Conservation (phyloP, 1,140 invertebrate species). For the Solenopsis invicta region DNA sequence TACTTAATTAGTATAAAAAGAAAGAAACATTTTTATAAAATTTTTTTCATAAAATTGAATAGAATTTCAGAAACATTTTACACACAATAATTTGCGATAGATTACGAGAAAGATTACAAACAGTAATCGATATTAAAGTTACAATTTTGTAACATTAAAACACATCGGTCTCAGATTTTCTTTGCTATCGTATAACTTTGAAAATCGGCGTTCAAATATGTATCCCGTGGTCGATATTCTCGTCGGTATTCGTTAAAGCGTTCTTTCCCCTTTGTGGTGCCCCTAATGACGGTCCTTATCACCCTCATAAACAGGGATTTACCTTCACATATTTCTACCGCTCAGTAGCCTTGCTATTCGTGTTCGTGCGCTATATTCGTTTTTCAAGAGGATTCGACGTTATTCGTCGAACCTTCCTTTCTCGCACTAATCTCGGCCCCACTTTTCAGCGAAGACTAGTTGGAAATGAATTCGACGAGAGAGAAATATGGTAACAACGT, state of each 20-base stretch:
- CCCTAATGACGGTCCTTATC: slow-evolving; percentile 76
- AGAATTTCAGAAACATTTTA: not conserved
- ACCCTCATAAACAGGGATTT: slow-evolving; percentile 75
- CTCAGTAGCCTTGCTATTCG: slow-evolving; percentile 57
- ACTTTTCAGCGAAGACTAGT: slow-evolving; percentile 16
- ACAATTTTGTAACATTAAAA: not conserved
- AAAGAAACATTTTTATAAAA: not conserved
- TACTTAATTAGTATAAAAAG: not conserved
- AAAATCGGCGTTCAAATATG: slow-evolving; percentile 39
- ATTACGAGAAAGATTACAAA: not conserved
- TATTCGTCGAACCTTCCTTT: slow-evolving; percentile 57
- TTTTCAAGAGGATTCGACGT: slow-evolving; percentile 59
- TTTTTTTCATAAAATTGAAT: not conserved
- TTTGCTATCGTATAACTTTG: slow-evolving; percentile 8
- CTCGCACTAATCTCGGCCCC: not conserved
- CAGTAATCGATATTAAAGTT: not conserved
- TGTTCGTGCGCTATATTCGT: slow-evolving; percentile 62
- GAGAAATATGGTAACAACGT: not conserved
- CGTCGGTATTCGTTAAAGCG: slow-evolving; percentile 50
- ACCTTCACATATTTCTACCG: slow-evolving; percentile 70
- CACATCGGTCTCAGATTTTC: not conserved
- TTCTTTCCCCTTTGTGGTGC: slow-evolving; percentile 65
- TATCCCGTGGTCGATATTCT: slow-evolving; percentile 17
- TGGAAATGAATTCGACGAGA: slow-evolving; percentile 27
- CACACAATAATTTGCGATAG: not conserved